Evolutionary conservation across 2,113 vertebrate species (phyloP), one percentile per base, ranked within the genome.

Genomic region (Scalopus aquaticus): DNA sequence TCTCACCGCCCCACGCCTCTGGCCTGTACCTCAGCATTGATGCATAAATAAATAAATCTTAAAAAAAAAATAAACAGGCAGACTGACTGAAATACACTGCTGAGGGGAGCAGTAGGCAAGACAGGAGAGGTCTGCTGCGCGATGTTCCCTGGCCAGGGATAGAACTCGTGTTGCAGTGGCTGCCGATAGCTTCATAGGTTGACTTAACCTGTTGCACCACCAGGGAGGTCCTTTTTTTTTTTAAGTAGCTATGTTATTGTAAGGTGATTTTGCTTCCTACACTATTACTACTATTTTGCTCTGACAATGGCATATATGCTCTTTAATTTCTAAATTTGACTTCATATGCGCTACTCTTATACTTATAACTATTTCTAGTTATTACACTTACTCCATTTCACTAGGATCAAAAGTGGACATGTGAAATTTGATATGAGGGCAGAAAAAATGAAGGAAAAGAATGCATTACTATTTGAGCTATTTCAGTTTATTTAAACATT

Each of bases 361-460:
- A 58, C 58, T 70, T 74, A 84, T 2, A 93, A 85, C 32, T 39
- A 86, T 76, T 88, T 88, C 4, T 32, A 85, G 15, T 69, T 82
- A 94, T 70, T 80, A 94, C 4, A 65, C 35, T 51, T 88, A 94
- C 20, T 92, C 60, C 39, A 88, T 76, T 89, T 93, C 30, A 87
- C 15, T 58, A 80, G 10, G 17, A 73, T 67, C 12, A 49, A 37
- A 95, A 77, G 16, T 82, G 8, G 51, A 46, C 15, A 82, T 9
- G 28, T 76, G 65, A 82, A 81, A 87, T 74, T 73, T 88, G n/a
- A 19, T n/a, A n/a, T 54, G 60, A 83, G 20, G 81, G 26, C 49
- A 89, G 67, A 58, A 77, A 91, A 90, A 86, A 88, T 39, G 72
- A 76, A 76, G 24, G 54, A 62, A 83, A 79, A 86, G 28, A 69